These are phyloP conservation scores for Agrochola lota DNA, from an alignment of 2,888 invertebrate genomes.

Conservation along the genomic window DNA sequence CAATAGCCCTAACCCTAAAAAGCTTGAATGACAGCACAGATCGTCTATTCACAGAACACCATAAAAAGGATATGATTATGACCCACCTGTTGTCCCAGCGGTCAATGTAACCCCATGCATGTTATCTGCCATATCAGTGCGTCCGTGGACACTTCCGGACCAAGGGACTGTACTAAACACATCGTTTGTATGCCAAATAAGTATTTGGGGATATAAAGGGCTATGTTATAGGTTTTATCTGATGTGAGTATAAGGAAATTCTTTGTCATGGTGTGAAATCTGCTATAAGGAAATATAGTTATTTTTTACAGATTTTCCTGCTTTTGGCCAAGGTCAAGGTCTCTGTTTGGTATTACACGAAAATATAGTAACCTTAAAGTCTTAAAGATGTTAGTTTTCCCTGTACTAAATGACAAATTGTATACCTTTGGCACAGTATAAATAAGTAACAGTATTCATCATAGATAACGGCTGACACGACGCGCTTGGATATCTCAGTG, in stretches of 20 bases:
- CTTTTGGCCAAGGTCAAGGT: conserved; percentile 2
- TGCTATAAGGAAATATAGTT: conserved; percentile 3
- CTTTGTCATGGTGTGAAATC: conserved; percentile 13
- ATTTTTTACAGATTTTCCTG: conserved; percentile 24
- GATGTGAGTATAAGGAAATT: conserved; percentile 3
- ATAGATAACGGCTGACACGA: too few species aligned
- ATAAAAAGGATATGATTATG: conserved; percentile 42
- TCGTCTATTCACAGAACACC: conserved; percentile 8
- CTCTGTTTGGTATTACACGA: neutral
- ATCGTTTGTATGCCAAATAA: conserved; percentile 44
- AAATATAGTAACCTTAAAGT: neutral
- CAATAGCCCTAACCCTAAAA: neutral
- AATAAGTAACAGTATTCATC: too few species aligned
- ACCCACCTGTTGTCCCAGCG: conserved; percentile 55
- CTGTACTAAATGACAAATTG: too few species aligned
- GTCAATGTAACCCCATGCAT: conserved; percentile 5
- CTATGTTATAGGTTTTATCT: neutral
- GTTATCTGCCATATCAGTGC: conserved; percentile 38
- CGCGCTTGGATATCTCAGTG: too few species aligned
- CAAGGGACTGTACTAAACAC: conserved; percentile 38
- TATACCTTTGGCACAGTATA: neutral
- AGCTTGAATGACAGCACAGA: conserved; percentile 3
- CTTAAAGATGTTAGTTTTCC: neutral
- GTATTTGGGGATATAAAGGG: conserved; percentile 4
- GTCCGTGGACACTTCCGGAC: conserved; percentile 19